Conservation (phyloP, 2,888 invertebrate genomes). For the Merodon equestris region DNA sequence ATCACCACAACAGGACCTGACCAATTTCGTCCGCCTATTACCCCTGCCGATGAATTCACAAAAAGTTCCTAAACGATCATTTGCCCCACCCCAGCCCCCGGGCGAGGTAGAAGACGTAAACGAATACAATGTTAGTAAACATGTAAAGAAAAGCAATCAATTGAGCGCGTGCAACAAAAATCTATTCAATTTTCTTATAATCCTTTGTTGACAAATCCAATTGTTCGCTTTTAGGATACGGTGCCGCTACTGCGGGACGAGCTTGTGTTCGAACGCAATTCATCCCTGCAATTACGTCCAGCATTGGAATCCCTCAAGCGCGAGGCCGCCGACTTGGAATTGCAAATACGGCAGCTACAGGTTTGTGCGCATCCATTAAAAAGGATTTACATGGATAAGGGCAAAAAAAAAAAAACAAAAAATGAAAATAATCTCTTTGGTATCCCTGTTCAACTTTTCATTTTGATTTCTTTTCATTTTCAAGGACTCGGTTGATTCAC, state of each 20-base stretch:
- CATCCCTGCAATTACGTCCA: conserved; percentile 85
- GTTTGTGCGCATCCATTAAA: conserved; percentile 74
- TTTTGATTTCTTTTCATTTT: too few relatives aligned
- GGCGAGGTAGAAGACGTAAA: conserved; percentile 78
- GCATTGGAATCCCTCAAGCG: conserved; percentile 89
- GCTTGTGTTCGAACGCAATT: conserved; percentile 88
- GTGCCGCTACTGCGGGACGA: conserved; percentile 90
- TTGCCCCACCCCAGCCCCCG: conserved; percentile 86
- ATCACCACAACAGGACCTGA: conserved; percentile 80
- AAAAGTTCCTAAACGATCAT: conserved; percentile 79
- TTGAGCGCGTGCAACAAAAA: conserved; percentile 12
- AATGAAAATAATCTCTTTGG: conserved; percentile 19
- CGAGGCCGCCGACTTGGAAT: conserved; percentile 90
- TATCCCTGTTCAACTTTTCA: conserved; percentile 20
- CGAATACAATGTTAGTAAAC: conserved; percentile 79
- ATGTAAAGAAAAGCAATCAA: neutral
- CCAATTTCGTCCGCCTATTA: conserved; percentile 87
- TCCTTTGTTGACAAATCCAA: conserved; percentile 42
- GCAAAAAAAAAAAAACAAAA: too few relatives aligned
- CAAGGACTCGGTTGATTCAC: conserved; percentile 89
- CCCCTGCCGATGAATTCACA: conserved; percentile 80
- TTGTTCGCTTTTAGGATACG: conserved; percentile 80
- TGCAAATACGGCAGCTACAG: conserved; percentile 91
- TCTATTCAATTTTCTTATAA: conserved; percentile 20
- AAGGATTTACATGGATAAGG: conserved; percentile 25